Base-by-base conservation (phyloP, 2,113 vertebrate genomes). In the Micronycteris hirsuta region DNA sequence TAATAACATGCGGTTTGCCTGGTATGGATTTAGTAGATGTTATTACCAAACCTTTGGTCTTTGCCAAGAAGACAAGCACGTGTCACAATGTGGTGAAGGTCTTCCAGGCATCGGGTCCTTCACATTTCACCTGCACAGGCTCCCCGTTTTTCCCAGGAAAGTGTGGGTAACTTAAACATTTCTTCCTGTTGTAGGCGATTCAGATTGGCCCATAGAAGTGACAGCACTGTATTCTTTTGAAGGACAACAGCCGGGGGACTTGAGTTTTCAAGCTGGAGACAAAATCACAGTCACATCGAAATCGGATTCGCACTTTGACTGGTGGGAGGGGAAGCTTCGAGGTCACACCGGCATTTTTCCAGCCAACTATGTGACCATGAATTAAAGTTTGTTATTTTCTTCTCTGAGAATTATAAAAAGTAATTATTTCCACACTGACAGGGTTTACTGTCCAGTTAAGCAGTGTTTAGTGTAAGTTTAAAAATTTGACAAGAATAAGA, bases 281-380 rank as follows among this genome's bases (percentile, higher is more conserved):
- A 98, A 92, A 96, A 99, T 99, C 97, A 99, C 98, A 3, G 98
- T 99, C 76, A 94, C 98, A 86, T 99, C 99, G 16, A 99, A 99
- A 98, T 99, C 99, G 0, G 98, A 99, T 47, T 99, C 99, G 1
- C 98, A 99, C 97, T 99, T 99, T 70, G 99, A 99, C 95, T 99
- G 99, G 99, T 99, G 99, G 99, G 99, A 99, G 97, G 99, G 99
- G 70, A 98, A 91, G 36, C 92, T 98, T 63, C 98, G 98, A 73
- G 99, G 99, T 17, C 97, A 98, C 68, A 99, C 99, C 38, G 99
- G 99, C n/a, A 99, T 99, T 97, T 99, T 99, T 86, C 99, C 99
- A 65, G 99, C 99, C 86, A 99, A 99, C 98, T 99, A 99, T 49
- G 99, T 99, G 89, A 97, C 99, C 4, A 98, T 98, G 92, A 98